phyloP scores from a whole-genome alignment of 2,888 invertebrate genomes.

The Zaprionus obscuricornis region DNA sequence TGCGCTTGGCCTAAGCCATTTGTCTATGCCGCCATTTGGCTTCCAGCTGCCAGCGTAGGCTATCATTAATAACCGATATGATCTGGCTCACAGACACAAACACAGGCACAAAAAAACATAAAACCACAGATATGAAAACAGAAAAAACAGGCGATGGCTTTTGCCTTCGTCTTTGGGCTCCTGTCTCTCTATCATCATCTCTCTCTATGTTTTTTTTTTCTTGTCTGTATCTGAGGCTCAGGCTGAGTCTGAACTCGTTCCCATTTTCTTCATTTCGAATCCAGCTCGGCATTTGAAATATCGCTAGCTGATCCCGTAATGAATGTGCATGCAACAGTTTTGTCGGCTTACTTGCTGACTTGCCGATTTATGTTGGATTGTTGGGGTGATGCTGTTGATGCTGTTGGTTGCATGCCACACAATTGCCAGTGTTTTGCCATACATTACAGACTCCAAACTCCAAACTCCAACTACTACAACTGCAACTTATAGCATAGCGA shows the following conservation, averaged over 20 bases:
- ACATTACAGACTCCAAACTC: neutral
- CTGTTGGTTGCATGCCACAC: conserved; percentile 7
- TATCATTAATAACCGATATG: conserved; percentile 82
- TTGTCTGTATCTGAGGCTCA: conserved; percentile 6
- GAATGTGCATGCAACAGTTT: conserved; percentile 60
- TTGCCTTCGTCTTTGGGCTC: too few species aligned
- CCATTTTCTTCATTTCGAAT: conserved; percentile 50
- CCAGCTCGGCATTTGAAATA: conserved; percentile 64
- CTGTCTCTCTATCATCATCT: too few species aligned
- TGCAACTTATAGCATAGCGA: conserved; percentile 30
- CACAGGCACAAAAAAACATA: conserved; percentile 2
- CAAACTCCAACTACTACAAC: conserved; percentile 5
- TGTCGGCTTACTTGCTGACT: conserved; percentile 40
- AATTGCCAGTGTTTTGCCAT: conserved; percentile 11
- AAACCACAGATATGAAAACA: too few species aligned
- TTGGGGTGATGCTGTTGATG: conserved; percentile 37
- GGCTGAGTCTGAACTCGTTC: conserved; percentile 51
- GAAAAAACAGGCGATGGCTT: neutral
- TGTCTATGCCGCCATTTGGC: conserved; percentile 79
- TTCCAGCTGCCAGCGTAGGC: conserved; percentile 76
- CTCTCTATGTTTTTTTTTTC: too few species aligned
- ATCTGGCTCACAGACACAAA: conserved; percentile 54
- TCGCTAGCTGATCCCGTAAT: conserved; percentile 67
- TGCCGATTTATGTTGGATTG: conserved; percentile 14
- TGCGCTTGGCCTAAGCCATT: conserved; percentile 59